These are phyloP conservation scores for Entosphenus tridentatus DNA, from an alignment of 2,113 vertebrate genomes.

Conservation along the genomic window DNA sequence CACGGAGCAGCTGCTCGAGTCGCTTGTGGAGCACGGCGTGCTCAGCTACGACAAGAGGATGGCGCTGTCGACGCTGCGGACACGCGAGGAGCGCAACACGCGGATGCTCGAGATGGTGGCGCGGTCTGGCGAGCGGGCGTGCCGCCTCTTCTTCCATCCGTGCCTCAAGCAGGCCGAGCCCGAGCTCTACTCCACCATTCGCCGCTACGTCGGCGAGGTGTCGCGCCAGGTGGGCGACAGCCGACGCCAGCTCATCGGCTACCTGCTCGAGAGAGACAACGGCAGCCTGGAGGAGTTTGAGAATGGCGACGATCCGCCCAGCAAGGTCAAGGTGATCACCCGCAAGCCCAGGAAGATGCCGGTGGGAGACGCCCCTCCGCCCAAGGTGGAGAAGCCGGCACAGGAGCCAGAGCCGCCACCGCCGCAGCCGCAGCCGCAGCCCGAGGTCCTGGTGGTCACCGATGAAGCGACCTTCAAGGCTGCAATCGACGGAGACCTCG, in stretches of 20 bases:
- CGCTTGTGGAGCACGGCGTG: slow-evolving; percentile 24
- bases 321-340: neutral
- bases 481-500: slow-evolving; percentile 17
- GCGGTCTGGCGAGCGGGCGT: slow-evolving; percentile 37
- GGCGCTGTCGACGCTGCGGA: slow-evolving; percentile 24
- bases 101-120: slow-evolving; percentile 28
- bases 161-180: slow-evolving; percentile 40
- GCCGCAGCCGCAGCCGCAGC: neutral
- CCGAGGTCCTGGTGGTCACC: neutral
- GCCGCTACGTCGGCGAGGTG: slow-evolving; percentile 21
- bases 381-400: slow-evolving; percentile 9
- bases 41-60: slow-evolving; percentile 24
- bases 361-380: neutral
- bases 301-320: neutral
- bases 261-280: slow-evolving; percentile 33
- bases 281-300: slow-evolving; percentile 10
- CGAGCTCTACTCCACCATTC: slow-evolving; percentile 27
- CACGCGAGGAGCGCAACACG: slow-evolving; percentile 26
- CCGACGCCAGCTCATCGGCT: slow-evolving; percentile 34
- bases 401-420: slow-evolving; percentile 12
- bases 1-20: slow-evolving; percentile 28
- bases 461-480: slow-evolving; percentile 14
- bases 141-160: slow-evolving; percentile 40
- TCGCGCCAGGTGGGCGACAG: slow-evolving; percentile 25
- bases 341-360: slow-evolving; percentile 1